Percentiles rank a stretch among this genome's conserved stretches.
Evolutionary conservation across 2,888 invertebrate genomes (phyloP).

Genomic region (Ellobium chinense): DNA sequence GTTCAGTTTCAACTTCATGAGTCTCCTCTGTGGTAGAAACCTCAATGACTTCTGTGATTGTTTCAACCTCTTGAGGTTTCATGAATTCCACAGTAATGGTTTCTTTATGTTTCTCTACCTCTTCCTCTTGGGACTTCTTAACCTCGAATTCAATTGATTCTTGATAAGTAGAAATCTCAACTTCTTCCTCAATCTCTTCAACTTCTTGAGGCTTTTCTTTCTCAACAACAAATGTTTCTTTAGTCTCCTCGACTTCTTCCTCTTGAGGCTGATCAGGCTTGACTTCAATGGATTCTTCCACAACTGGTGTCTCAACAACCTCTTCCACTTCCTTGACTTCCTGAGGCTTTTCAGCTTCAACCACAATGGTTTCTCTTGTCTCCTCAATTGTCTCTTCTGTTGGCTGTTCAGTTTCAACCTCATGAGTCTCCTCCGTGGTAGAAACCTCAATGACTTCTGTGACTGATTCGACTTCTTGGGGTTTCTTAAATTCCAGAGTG

Average conservation of each 20-base stretch:
- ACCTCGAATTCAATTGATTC: background rate
- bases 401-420: slow-evolving; percentile 40
- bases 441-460: slow-evolving; percentile 10
- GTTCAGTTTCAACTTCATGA: slow-evolving; percentile 45
- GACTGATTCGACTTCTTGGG: slow-evolving; percentile 27
- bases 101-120: slow-evolving; percentile 43
- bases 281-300: slow-evolving; percentile 23
- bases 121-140: slow-evolving; percentile 46
- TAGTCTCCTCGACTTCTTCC: background rate
- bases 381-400: slow-evolving; percentile 37
- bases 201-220: background rate
- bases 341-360: slow-evolving; percentile 40
- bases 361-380: slow-evolving; percentile 19
- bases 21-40: slow-evolving; percentile 37
- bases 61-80: slow-evolving; percentile 47
- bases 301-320: slow-evolving; percentile 6
- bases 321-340: slow-evolving; percentile 52
- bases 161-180: background rate
- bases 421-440: slow-evolving; percentile 22
- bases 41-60: slow-evolving; percentile 42
- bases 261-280: background rate
- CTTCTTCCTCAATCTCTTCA: slow-evolving; percentile 23
- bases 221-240: slow-evolving; percentile 10
- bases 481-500: slow-evolving; percentile 46
- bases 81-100: slow-evolving; percentile 46